These are phyloP conservation scores for Delia radicum DNA, from an alignment of 1,140 invertebrate genomes.

Conservation along the genomic window DNA sequence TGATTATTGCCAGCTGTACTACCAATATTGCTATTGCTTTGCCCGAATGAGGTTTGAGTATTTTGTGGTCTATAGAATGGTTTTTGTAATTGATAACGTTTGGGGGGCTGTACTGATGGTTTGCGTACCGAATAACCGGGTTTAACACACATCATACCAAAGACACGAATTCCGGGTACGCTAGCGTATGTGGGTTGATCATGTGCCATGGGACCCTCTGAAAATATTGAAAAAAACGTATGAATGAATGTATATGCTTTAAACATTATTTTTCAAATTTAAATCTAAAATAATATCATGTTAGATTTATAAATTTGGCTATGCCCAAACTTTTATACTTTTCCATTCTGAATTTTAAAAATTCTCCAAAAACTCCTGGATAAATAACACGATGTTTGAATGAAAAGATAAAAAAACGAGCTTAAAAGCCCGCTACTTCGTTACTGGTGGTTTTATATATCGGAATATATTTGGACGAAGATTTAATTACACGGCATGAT, in stretches of 20 bases:
- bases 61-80: constrained; percentile 49
- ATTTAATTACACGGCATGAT: too few relatives aligned
- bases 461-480: too few relatives aligned
- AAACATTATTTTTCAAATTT: too few relatives aligned
- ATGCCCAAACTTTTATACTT: background rate
- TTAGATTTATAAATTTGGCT: background rate
- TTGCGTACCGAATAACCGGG: constrained; percentile 51
- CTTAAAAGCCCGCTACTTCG: too few relatives aligned
- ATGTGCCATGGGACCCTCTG: constrained; percentile 90
- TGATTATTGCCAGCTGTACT: constrained; percentile 3
- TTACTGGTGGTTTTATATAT: too few relatives aligned
- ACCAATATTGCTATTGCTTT: constrained; percentile 1
- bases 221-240: constrained; percentile 32
- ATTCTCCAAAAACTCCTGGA: background rate
- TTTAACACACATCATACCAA: constrained; percentile 88
- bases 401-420: too few relatives aligned
- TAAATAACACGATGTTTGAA: background rate
- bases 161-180: constrained; percentile 87
- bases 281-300: too few relatives aligned
- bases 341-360: too few relatives aligned
- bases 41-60: constrained; percentile 6
- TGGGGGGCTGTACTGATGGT: constrained; percentile 51
- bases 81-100: constrained; percentile 51
- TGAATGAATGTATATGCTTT: too few relatives aligned
- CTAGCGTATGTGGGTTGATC: constrained; percentile 91